Evolutionary conservation across 2,888 invertebrate genomes (phyloP).

Genomic region (Chrysina gloriosa): DNA sequence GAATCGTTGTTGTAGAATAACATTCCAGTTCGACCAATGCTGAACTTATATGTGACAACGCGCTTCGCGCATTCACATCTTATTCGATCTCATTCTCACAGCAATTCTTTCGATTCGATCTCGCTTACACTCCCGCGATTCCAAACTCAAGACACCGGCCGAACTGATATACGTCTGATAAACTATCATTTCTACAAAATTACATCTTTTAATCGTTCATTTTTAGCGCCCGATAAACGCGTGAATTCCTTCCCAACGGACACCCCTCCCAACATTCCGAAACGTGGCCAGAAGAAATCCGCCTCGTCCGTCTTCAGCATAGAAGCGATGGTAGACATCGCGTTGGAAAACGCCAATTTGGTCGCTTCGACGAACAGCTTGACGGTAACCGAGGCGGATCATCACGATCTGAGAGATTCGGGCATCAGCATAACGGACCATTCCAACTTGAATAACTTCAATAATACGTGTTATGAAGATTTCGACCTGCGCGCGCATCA

Average conservation of each 20-base stretch:
- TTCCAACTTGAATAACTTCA: conserved; percentile 62
- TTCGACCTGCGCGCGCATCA: conserved; percentile 61
- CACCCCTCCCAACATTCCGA: conserved; percentile 63
- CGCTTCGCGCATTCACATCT: too few relatives aligned
- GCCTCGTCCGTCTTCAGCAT: conserved; percentile 65
- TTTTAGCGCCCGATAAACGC: conserved; percentile 70
- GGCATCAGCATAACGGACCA: conserved; percentile 65
- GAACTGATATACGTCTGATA: too few relatives aligned
- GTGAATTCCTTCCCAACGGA: conserved; percentile 63
- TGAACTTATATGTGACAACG: too few relatives aligned
- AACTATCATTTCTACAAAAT: neutral
- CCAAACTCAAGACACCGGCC: too few relatives aligned
- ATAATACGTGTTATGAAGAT: conserved; percentile 63
- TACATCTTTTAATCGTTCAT: neutral
- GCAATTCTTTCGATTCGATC: too few relatives aligned
- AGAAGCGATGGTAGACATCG: conserved; percentile 64
- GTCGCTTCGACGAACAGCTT: conserved; percentile 54
- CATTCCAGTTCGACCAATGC: too few relatives aligned
- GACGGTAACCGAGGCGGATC: conserved; percentile 50
- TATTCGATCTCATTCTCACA: too few relatives aligned
- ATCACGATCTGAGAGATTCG: conserved; percentile 69
- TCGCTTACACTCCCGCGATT: too few relatives aligned
- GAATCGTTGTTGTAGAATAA: too few relatives aligned
- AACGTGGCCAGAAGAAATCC: conserved; percentile 65
- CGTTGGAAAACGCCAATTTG: conserved; percentile 63